Evolutionary conservation across 2,888 invertebrate species (phyloP), one percentile per base, ranked within the genome.

Genomic region (Phengaris arion): DNA sequence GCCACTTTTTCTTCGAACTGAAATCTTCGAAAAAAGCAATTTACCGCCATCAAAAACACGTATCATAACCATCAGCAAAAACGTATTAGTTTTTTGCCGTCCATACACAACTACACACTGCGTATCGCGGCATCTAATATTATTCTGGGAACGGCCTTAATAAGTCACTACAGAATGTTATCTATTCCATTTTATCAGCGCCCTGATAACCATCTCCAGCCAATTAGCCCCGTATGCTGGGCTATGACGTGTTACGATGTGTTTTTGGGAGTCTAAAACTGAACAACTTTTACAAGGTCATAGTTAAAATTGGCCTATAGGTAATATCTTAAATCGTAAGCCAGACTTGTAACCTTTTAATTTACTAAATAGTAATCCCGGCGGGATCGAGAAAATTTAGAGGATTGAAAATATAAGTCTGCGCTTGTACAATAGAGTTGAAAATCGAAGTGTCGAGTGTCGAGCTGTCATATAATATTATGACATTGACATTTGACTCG

Each of bases 101-200:
- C 79, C 88, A 86, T 89, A 89, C 89, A 88, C 89, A 85, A 85
- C 78, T 89, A 89, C 89, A 88, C 89, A 85, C 85, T 78, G 82
- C 86, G 87, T 93, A 93, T 93, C 93, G 86, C 83, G 79, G 89
- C 86, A 94, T 94, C 94, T 94, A 94, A 94, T 94, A 94, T 94
- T 94, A 94, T 94, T 94, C 94, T 94, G 94, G 93, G 94, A 94
- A 94, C 93, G 92, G 90, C 94, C 94, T 94, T 94, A 94, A 94
- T 94, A 94, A 94, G 94, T 94, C 94, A 94, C 90, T 92, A 93
- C 92, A 94, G 94, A 94, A 94, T 94, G 94, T 94, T 94, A 94
- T 94, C 94, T 94, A 89, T 89, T 89, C 90, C 93, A 93, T 94
- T 94, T 94, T 94, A 94, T 94, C 94, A 87, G 83, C 85, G 79